A percentile compares a stretch with the other conserved stretches of the same genome.
Evolutionary conservation across 2,113 vertebrate genomes (phyloP).

Genomic region (Chrysemys picta): DNA sequence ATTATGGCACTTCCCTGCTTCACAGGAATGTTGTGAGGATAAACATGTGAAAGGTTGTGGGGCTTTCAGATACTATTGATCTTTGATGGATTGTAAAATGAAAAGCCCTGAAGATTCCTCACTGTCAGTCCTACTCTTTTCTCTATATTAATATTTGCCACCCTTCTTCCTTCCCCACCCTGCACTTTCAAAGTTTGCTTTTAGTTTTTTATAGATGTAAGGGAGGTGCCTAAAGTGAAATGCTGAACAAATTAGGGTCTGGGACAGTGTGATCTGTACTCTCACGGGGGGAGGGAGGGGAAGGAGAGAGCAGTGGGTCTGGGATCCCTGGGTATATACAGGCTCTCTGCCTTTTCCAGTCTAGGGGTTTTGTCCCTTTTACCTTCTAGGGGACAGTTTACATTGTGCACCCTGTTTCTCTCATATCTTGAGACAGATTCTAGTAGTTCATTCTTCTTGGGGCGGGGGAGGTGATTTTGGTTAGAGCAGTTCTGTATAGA

Average conservation of each 20-base stretch:
- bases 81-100: background rate
- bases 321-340: background rate
- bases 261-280: background rate
- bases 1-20: no score
- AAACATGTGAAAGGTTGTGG: background rate
- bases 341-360: background rate
- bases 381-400: no score
- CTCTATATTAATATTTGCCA: background rate
- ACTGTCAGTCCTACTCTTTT: background rate
- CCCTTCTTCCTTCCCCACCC: background rate
- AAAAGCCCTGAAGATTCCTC: background rate
- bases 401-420: no score
- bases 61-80: background rate
- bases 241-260: background rate
- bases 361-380: background rate
- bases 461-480: background rate
- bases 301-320: background rate
- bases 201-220: background rate
- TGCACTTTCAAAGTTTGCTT: background rate
- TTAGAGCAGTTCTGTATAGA: background rate
- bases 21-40: background rate
- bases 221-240: background rate
- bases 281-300: background rate
- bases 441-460: background rate
- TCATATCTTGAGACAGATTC: background rate